These are phyloP conservation scores for Acipenser oxyrinchus DNA, from an alignment of 2,797 vertebrate genomes.

Conservation along the genomic window DNA sequence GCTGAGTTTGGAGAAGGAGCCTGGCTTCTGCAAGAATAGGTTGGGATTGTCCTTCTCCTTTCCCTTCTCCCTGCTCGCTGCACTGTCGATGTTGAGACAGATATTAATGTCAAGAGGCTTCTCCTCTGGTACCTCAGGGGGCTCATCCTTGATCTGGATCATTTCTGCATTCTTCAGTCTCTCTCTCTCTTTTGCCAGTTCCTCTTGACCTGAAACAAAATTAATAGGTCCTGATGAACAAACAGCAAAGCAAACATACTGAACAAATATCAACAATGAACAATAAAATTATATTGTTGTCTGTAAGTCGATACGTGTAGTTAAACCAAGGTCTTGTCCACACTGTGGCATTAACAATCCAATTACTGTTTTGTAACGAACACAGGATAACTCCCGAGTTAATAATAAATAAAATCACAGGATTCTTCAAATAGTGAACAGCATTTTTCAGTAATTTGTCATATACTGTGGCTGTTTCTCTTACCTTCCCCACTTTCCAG, in stretches of 20 bases:
- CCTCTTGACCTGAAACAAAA: constrained; percentile 64
- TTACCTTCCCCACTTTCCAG: constrained; percentile 81
- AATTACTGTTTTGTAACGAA: no score
- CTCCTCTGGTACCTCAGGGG: constrained; percentile 57
- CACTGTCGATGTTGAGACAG: constrained; percentile 20
- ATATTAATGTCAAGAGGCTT: constrained; percentile 29
- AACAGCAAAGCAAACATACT: no score
- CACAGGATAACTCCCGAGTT: no score
- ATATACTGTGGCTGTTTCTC: constrained; percentile 5
- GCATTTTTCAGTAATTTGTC: no score
- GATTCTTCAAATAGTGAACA: no score
- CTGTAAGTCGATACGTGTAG: no score
- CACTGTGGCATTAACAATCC: no score
- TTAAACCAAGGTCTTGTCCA: no score
- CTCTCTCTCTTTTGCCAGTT: constrained; percentile 71
- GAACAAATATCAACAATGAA: no score
- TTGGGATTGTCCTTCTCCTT: constrained; percentile 75
- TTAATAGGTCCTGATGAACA: no score
- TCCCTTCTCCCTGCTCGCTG: constrained; percentile 44
- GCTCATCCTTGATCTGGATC: constrained; percentile 73
- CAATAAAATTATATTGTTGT: no score
- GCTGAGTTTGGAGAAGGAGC: constrained; percentile 86
- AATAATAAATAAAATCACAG: no score
- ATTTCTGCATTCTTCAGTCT: constrained; percentile 51
- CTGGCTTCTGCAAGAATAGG: constrained; percentile 86